These are phyloP conservation scores for Ptychoptera contaminata DNA, from an alignment of 2,888 invertebrate species.

Conservation along the genomic window DNA sequence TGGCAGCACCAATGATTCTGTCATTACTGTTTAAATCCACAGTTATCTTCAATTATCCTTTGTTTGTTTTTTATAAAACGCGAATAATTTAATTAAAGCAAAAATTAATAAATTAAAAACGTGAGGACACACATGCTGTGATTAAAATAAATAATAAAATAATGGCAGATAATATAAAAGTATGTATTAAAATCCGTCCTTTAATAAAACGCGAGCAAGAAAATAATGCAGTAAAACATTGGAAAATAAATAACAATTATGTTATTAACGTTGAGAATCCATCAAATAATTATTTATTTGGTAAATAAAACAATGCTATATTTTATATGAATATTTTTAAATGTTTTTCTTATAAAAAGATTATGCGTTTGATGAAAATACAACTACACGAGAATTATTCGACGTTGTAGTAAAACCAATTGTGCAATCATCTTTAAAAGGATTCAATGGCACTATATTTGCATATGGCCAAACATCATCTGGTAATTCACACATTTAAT, in stretches of 20 bases:
- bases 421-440: constrained; percentile 51
- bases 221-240: constrained; percentile 38
- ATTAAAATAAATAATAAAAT: neutral
- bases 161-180: constrained; percentile 47
- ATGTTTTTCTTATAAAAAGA: constrained; percentile 34
- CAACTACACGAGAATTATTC: constrained; percentile 46
- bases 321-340: neutral
- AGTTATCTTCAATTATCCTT: too few species aligned
- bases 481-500: constrained; percentile 29
- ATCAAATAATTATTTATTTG: constrained; percentile 13
- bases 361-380: constrained; percentile 48
- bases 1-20: too few species aligned
- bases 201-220: constrained; percentile 46
- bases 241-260: constrained; percentile 43
- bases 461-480: constrained; percentile 87
- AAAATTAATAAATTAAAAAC: too few species aligned
- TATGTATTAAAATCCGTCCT: constrained; percentile 58
- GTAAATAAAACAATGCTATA: neutral
- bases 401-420: constrained; percentile 52
- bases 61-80: too few species aligned
- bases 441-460: constrained; percentile 77
- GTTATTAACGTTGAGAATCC: constrained; percentile 41
- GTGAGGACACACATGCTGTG: too few species aligned
- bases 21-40: too few species aligned
- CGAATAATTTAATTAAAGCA: too few species aligned